phyloP scores from a whole-genome alignment of 1,140 invertebrate species.

The Drosophila mauritiana region DNA sequence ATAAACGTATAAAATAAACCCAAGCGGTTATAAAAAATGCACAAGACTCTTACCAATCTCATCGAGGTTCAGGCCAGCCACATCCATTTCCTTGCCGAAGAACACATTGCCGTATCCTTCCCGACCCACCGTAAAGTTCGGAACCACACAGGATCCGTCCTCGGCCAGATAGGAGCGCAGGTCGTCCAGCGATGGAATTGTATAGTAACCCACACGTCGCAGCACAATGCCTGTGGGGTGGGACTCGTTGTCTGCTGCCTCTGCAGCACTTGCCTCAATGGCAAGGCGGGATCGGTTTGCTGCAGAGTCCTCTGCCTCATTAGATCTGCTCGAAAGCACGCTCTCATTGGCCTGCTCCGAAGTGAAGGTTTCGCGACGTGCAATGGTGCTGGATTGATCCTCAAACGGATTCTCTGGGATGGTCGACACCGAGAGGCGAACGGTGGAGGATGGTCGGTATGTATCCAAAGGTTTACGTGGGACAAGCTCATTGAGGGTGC shows the following conservation, averaged over 20 bases:
- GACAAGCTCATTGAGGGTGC: slow-evolving; percentile 69
- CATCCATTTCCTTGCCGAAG: slow-evolving; percentile 94
- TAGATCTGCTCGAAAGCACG: slow-evolving; percentile 50
- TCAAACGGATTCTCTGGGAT: slow-evolving; percentile 77
- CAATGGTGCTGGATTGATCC: slow-evolving; percentile 59
- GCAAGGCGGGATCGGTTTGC: slow-evolving; percentile 39
- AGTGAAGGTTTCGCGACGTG: slow-evolving; percentile 54
- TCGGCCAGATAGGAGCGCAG: slow-evolving; percentile 88
- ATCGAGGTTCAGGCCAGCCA: slow-evolving; percentile 95
- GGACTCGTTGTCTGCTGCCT: slow-evolving; percentile 80
- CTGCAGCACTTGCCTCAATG: slow-evolving; percentile 46
- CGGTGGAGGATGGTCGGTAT: slow-evolving; percentile 39
- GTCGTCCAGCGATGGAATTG: slow-evolving; percentile 92
- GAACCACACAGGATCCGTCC: slow-evolving; percentile 92
- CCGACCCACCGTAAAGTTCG: slow-evolving; percentile 96
- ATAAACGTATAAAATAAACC: neutral
- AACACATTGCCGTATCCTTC: slow-evolving; percentile 96
- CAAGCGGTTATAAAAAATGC: neutral
- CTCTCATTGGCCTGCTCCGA: slow-evolving; percentile 69
- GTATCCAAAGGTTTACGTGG: slow-evolving; percentile 77
- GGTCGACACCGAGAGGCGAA: slow-evolving; percentile 66
- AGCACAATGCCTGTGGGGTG: slow-evolving; percentile 88
- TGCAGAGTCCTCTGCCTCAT: slow-evolving; percentile 37
- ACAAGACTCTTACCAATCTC: slow-evolving; percentile 87
- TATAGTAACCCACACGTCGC: slow-evolving; percentile 93